These are phyloP conservation scores for Porites divaricata DNA, from an alignment of 92 coral and sea anemone species.

Conservation along the genomic window DNA sequence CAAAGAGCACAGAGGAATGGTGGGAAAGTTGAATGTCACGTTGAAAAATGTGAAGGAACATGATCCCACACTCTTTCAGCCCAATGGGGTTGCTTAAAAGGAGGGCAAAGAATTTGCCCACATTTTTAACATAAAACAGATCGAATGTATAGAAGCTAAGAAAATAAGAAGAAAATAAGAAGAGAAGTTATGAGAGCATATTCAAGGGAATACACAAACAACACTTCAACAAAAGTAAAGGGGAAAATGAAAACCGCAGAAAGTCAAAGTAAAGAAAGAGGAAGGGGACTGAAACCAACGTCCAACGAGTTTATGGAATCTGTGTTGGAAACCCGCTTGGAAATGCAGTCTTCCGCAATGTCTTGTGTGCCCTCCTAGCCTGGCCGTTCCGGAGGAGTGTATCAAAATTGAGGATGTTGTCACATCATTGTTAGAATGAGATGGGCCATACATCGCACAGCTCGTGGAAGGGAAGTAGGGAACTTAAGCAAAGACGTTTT, in stretches of 20 bases:
- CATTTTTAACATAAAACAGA: neutral
- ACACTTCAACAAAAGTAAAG: neutral
- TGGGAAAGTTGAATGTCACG: neutral
- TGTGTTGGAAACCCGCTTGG: neutral
- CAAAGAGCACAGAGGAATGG: neutral
- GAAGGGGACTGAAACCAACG: neutral
- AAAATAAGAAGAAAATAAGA: neutral
- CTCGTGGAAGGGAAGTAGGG: neutral
- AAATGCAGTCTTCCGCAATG: no score
- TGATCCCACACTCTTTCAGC: neutral
- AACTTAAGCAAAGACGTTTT: no score
- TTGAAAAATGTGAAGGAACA: neutral
- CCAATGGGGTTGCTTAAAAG: neutral
- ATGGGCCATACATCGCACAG: neutral
- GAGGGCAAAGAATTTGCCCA: neutral
- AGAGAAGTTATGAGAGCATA: no score
- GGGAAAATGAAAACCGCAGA: neutral
- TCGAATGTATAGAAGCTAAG: neutral
- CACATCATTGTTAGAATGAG: no score
- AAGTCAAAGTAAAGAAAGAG: neutral
- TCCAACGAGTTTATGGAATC: slow-evolving; percentile 7
- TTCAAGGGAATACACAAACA: no score
- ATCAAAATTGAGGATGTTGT: no score
- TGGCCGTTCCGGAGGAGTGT: no score
- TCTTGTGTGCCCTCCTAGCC: no score